Conservation (phyloP, 2,797 vertebrate species). For the Ptychobarbus kaznakovi region DNA sequence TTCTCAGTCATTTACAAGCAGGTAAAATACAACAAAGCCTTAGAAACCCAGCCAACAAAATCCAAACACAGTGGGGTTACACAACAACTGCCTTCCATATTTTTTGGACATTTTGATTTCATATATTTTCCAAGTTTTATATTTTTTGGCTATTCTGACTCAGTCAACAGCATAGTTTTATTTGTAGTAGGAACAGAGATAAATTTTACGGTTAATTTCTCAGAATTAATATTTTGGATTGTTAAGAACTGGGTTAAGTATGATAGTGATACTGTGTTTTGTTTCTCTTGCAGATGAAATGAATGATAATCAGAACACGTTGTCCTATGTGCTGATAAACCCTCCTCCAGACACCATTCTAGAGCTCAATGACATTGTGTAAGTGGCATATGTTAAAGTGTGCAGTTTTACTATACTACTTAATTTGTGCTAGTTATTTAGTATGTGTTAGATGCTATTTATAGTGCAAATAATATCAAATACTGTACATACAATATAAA, state of each 20-base stretch:
- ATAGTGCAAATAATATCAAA: not conserved
- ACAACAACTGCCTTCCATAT: not conserved
- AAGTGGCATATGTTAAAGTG: slow-evolving; percentile 61
- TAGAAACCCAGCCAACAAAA: slow-evolving; percentile 46
- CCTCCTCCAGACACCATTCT: slow-evolving; percentile 94
- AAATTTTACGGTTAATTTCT: not conserved
- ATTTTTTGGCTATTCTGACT: slow-evolving; percentile 18
- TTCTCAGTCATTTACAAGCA: slow-evolving; percentile 60
- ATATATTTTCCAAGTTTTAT: not conserved
- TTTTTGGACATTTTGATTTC: slow-evolving; percentile 13
- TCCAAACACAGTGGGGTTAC: slow-evolving; percentile 22
- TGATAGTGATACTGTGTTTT: slow-evolving; percentile 46
- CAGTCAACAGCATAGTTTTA: slow-evolving; percentile 24
- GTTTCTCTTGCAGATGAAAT: slow-evolving; percentile 87
- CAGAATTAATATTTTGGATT: slow-evolving; percentile 4
- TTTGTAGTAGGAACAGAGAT: slow-evolving; percentile 10
- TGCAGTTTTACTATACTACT: not conserved
- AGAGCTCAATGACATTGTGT: slow-evolving; percentile 97
- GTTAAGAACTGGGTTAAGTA: slow-evolving; percentile 8
- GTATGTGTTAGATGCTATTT: not conserved
- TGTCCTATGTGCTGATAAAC: slow-evolving; percentile 98
- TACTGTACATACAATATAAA: not conserved
- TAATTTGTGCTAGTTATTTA: not conserved
- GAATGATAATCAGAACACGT: slow-evolving; percentile 97
- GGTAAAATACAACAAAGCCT: slow-evolving; percentile 59